phyloP scores from a whole-genome alignment of 2,113 vertebrate genomes.

The Chaetops frenatus region DNA sequence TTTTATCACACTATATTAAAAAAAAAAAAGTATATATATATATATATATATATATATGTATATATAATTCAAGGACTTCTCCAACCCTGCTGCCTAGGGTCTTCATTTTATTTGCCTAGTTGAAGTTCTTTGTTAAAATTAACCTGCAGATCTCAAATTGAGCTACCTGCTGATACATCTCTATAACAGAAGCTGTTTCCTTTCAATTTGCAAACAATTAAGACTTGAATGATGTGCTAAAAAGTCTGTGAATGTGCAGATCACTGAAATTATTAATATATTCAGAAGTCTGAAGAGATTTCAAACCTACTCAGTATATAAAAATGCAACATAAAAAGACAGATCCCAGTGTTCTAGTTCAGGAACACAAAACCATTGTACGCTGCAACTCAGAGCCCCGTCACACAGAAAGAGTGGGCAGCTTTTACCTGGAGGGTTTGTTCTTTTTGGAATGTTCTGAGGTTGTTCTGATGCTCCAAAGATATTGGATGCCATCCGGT shows the following conservation, averaged over 20 bases:
- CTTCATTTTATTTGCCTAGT: background rate
- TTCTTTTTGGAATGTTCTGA: constrained; percentile 76
- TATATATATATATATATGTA: too few species aligned
- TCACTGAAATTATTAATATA: background rate
- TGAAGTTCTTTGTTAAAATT: background rate
- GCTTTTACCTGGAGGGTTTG: constrained; percentile 90
- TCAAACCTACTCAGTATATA: background rate
- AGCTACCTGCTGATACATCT: background rate
- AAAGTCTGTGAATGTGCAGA: background rate
- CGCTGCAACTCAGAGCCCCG: background rate
- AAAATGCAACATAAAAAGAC: background rate
- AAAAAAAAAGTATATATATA: too few species aligned
- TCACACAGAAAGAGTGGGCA: background rate
- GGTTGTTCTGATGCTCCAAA: constrained; percentile 82
- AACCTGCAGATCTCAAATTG: background rate
- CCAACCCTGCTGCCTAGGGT: background rate
- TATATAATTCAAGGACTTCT: background rate
- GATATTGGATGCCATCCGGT: constrained; percentile 88
- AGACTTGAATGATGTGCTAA: background rate
- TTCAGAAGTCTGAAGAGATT: background rate
- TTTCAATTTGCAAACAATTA: background rate
- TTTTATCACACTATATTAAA: background rate
- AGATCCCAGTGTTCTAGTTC: background rate
- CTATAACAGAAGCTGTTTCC: background rate
- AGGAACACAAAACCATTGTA: background rate